Conservation (phyloP, 2,888 invertebrate species). For the Ceraclea dissimilis region DNA sequence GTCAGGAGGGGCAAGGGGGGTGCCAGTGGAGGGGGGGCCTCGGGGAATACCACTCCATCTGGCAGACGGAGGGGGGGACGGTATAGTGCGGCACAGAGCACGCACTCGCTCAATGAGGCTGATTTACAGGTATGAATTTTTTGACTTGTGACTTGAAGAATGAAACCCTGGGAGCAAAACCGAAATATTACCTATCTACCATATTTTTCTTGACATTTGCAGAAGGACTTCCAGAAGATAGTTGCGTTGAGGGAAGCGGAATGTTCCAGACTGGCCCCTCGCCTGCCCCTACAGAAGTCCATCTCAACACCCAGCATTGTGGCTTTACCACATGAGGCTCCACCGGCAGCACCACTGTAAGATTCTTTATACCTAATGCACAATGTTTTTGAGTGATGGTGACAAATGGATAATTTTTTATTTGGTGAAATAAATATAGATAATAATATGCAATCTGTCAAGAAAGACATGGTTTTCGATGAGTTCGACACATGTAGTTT, state of each 20-base stretch:
- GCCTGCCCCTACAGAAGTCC: conserved; percentile 80
- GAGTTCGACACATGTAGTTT: too few relatives aligned
- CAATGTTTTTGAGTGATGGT: too few relatives aligned
- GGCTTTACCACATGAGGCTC: conserved; percentile 54
- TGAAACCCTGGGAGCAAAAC: too few relatives aligned
- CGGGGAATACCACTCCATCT: conserved; percentile 37
- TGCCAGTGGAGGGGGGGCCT: conserved; percentile 50
- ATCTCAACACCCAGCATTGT: conserved; percentile 87
- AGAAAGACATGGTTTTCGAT: too few relatives aligned
- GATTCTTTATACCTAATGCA: too few relatives aligned
- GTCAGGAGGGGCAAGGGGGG: conserved; percentile 41
- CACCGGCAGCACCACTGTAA: conserved; percentile 54
- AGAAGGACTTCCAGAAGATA: conserved; percentile 70
- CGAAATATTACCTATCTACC: too few relatives aligned
- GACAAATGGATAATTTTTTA: too few relatives aligned
- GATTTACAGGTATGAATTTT: conserved; percentile 60
- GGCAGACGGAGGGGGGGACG: conserved; percentile 47
- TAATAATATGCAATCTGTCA: too few relatives aligned
- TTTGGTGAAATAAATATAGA: too few relatives aligned
- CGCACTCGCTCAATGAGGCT: conserved; percentile 83
- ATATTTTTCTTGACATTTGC: conserved; percentile 27
- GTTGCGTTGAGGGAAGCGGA: conserved; percentile 53
- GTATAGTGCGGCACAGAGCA: conserved; percentile 48
- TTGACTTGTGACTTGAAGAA: too few relatives aligned
- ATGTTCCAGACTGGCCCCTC: conserved; percentile 46